Evolutionary conservation across 2,113 vertebrate genomes (phyloP), one percentile per base, ranked within the genome.

Genomic region (Carassius gibelio): DNA sequence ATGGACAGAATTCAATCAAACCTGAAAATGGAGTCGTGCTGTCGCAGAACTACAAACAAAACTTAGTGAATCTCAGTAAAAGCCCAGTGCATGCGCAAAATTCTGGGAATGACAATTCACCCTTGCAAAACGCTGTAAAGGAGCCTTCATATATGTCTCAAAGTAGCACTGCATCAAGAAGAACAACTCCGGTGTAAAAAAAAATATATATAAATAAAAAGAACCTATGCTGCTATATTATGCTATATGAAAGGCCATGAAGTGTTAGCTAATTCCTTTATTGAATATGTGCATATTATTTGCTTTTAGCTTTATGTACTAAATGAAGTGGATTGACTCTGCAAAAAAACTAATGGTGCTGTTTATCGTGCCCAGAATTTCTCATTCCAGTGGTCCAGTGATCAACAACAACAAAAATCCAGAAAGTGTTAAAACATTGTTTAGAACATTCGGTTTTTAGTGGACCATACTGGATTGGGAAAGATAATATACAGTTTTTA

Each of bases 101-200:
- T 45, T 71, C 66, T 26, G 68, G 14, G 34, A 59, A 71, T 57
- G 66, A 85, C 2, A 42, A n/a, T 21, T 13, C 57, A 19, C 30
- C 34, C 55, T 15, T 38, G 21, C 72, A 81, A 13, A 66, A 61
- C 21, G 5, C 48, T 5, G 7, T 50, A 8, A 88, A 80, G 57
- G 36, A 71, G 38, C 13, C 48, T 15, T 72, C 36, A 4, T 62
- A 52, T 45, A 52, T 75, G 26, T n/a, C 77, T 59, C 48, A 19
- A 10, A 66, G 68, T 62, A 17, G 83, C n/a, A 72, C 59, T 9
- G 17, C 62, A 42, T 72, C 76, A 26, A 80, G 88, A 30, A 87
- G 80, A 87, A 89, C 88, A 2, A 89, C 86, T 21, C 88, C 88
- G 7, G 84, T 89, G 42, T 87, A 42, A 84, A 77, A 36, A n/a